These are phyloP conservation scores for Rotaria macrura DNA, from an alignment of 2,888 invertebrate genomes.

Conservation along the genomic window DNA sequence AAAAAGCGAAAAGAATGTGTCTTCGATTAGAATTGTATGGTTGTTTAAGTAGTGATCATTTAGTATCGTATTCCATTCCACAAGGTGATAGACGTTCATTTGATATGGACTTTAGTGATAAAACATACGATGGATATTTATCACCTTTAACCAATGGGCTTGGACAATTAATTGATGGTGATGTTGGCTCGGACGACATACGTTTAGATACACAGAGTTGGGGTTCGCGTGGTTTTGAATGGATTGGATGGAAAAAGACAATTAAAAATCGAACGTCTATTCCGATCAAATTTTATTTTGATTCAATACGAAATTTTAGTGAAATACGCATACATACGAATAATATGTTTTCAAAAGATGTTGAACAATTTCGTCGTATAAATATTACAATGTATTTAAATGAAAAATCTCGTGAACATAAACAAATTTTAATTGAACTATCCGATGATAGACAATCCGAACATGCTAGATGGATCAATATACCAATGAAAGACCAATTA, in stretches of 20 bases:
- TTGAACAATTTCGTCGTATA: constrained; percentile 72
- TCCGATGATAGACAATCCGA: constrained; percentile 65
- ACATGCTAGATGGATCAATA: constrained; percentile 67
- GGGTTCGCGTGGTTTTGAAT: constrained; percentile 63
- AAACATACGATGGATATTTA: constrained; percentile 65
- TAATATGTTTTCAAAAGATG: constrained; percentile 72
- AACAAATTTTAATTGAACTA: constrained; percentile 58
- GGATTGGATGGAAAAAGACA: constrained; percentile 70
- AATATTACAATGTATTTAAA: constrained; percentile 66
- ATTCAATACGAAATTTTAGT: constrained; percentile 72
- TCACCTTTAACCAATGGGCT: constrained; percentile 56
- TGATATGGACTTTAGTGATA: constrained; percentile 70
- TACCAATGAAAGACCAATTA: constrained; percentile 69
- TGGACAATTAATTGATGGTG: constrained; percentile 71
- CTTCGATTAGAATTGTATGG: constrained; percentile 82
- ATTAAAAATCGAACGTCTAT: constrained; percentile 58
- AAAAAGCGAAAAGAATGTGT: constrained; percentile 65
- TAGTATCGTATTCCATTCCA: background rate
- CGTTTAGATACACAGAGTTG: constrained; percentile 58
- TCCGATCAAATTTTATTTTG: constrained; percentile 73
- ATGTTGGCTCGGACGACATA: constrained; percentile 65
- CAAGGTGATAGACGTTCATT: constrained; percentile 66
- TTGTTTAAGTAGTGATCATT: constrained; percentile 52
- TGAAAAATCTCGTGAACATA: constrained; percentile 65
- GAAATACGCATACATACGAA: constrained; percentile 66